Conservation (phyloP, 2,888 invertebrate species). For the Agapetus fuscipes region DNA sequence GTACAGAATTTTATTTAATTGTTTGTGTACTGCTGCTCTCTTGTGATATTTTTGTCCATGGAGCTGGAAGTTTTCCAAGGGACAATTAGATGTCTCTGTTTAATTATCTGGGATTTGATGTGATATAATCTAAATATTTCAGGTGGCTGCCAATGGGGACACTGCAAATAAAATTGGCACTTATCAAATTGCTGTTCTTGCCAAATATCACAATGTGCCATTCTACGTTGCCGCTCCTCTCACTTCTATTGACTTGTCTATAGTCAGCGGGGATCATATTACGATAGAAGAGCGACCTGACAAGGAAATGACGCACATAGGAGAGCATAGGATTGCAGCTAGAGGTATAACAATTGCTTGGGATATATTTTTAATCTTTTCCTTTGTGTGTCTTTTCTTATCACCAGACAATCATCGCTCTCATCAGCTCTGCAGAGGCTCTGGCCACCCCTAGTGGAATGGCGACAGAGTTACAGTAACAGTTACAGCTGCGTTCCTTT, state of each 20-base stretch:
- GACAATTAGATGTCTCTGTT: no score
- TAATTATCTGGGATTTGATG: no score
- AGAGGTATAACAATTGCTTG: slow-evolving; percentile 56
- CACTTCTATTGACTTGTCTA: slow-evolving; percentile 78
- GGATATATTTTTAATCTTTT: slow-evolving; percentile 1
- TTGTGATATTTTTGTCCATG: no score
- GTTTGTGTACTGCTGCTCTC: no score
- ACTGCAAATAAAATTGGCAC: slow-evolving; percentile 99
- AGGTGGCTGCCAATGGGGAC: slow-evolving; percentile 92
- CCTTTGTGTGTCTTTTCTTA: slow-evolving; percentile 8
- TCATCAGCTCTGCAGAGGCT: no score
- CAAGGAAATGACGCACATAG: slow-evolving; percentile 84
- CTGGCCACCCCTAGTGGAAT: no score
- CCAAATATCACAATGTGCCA: slow-evolving; percentile 82
- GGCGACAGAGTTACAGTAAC: no score
- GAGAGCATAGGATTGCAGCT: slow-evolving; percentile 79
- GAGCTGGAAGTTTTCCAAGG: no score
- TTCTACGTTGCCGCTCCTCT: slow-evolving; percentile 94
- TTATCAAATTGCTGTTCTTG: slow-evolving; percentile 88
- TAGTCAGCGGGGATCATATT: slow-evolving; percentile 75
- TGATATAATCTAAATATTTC: no score
- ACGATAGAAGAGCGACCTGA: slow-evolving; percentile 90
- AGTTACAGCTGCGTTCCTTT: no score
- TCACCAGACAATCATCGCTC: background rate
- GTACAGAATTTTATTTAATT: no score